A percentile compares a stretch with the other conserved stretches of the same genome.
phyloP scores from a whole-genome alignment of 2,797 vertebrate genomes.

The Mormyrus proboscirostris region DNA sequence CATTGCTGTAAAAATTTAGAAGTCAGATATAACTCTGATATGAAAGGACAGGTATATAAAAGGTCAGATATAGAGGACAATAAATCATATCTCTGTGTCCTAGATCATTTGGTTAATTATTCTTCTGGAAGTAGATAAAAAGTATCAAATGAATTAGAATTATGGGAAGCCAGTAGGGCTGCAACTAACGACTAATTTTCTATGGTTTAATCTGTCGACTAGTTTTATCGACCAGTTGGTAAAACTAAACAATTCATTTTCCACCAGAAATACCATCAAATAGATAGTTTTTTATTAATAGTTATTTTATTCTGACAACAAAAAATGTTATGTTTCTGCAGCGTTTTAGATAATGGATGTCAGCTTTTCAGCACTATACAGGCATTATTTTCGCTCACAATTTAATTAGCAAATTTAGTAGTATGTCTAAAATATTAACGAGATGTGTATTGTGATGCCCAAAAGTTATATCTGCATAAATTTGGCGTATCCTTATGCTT shows the following conservation, averaged over 20 bases:
- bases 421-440: not conserved
- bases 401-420: not conserved
- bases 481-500: not conserved
- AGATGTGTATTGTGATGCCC: not conserved
- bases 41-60: not conserved
- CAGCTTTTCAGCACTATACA: not conserved
- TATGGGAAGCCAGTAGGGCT: not conserved
- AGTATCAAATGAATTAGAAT: not conserved
- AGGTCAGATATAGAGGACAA: not conserved
- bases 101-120: not conserved
- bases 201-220: not conserved
- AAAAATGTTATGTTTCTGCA: not conserved
- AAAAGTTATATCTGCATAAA: not conserved
- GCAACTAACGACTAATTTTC: not conserved
- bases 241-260: not conserved
- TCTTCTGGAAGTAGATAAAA: not conserved
- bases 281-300: not conserved
- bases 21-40: not conserved
- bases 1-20: not conserved
- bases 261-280: not conserved
- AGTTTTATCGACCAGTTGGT: not conserved
- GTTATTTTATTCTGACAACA: not conserved
- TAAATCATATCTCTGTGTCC: constrained; percentile 45
- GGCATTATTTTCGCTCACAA: not conserved
- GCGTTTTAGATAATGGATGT: not conserved